Evolutionary conservation across 1,140 invertebrate genomes (phyloP).

Genomic region (Pomacea maculata): DNA sequence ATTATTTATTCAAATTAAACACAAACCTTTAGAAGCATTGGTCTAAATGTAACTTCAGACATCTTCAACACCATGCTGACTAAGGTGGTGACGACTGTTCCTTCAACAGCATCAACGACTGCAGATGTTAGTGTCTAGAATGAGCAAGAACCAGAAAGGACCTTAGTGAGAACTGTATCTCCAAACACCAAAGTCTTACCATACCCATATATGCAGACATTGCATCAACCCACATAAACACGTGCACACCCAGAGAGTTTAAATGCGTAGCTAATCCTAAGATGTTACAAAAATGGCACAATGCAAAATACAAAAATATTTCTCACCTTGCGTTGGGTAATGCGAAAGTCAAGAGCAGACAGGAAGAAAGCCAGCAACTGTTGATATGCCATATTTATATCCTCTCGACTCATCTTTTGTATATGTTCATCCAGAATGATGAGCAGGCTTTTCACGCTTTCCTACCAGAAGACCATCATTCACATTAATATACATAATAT

Average conservation of each 20-base stretch:
- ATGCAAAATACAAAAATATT: not conserved
- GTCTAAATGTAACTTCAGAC: constrained; percentile 86
- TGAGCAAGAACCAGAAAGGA: not conserved
- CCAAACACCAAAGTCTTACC: not conserved
- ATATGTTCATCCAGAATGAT: constrained; percentile 78
- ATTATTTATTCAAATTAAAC: not conserved
- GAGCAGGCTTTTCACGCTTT: constrained; percentile 77
- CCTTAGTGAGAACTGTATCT: no score
- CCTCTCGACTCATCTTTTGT: constrained; percentile 68
- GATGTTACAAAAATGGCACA: no score
- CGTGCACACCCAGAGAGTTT: not conserved
- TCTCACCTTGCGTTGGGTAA: constrained; percentile 16
- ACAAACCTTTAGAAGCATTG: constrained; percentile 79
- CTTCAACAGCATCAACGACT: constrained; percentile 71
- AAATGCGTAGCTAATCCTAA: no score
- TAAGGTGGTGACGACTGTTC: constrained; percentile 77
- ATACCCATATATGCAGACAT: not conserved
- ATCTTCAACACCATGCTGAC: constrained; percentile 84
- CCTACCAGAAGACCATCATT: constrained; percentile 31
- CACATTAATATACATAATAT: no score
- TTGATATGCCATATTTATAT: constrained; percentile 72
- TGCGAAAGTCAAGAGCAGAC: constrained; percentile 77
- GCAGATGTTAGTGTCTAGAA: constrained; percentile 11
- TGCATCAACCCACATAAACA: not conserved
- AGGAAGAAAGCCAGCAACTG: constrained; percentile 78